phyloP scores from a whole-genome alignment of 2,888 invertebrate species.

The Ceratothoa steindachneri region DNA sequence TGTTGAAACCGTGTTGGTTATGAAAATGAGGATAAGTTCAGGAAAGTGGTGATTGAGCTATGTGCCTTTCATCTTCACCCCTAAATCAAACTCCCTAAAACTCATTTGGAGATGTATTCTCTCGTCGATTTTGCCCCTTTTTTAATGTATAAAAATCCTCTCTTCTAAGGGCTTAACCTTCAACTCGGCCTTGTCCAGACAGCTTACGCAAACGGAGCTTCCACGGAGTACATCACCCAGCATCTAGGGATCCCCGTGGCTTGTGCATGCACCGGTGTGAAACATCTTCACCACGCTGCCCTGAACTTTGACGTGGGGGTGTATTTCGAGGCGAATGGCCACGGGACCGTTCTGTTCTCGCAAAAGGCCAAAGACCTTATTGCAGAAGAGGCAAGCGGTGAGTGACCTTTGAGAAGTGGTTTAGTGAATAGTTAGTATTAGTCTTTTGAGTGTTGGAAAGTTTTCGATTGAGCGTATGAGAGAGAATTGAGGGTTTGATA shows the following conservation, averaged over 20 bases:
- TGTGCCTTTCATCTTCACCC: no score
- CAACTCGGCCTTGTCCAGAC: constrained; percentile 89
- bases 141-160: no score
- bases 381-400: constrained; percentile 56
- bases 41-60: no score
- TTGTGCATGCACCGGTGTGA: constrained; percentile 93
- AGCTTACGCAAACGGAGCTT: constrained; percentile 96
- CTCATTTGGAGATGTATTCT: no score
- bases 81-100: no score
- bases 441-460: no score
- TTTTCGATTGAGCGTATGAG: no score
- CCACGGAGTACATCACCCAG: constrained; percentile 81
- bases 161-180: constrained; percentile 63
- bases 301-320: constrained; percentile 87
- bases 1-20: no score
- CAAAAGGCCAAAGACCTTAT: constrained; percentile 58
- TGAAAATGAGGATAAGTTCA: no score
- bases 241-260: constrained; percentile 78
- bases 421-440: not conserved
- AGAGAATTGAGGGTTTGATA: no score
- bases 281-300: constrained; percentile 90
- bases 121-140: no score
- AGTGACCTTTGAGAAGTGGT: constrained; percentile 1
- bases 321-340: constrained; percentile 99
- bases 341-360: constrained; percentile 89